phyloP scores from a whole-genome alignment of 2,113 vertebrate genomes.

The Epinephelus cyanopodus region DNA sequence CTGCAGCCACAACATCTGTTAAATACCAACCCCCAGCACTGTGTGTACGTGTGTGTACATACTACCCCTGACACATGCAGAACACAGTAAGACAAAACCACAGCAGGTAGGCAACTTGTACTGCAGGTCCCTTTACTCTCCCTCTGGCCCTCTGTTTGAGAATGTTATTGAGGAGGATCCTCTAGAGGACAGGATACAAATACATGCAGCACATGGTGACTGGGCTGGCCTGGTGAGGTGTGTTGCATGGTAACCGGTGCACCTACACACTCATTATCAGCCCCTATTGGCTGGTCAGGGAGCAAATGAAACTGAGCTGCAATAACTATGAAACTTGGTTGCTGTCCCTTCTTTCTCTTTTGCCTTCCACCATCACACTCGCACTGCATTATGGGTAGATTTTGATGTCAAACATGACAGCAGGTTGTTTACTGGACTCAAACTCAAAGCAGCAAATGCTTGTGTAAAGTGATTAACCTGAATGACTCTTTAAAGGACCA shows the following conservation, averaged over 20 bases:
- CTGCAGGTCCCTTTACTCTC: conserved; percentile 11
- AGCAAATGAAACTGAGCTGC: conserved; percentile 10
- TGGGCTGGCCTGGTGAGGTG: neutral
- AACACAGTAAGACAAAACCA: conserved; percentile 42
- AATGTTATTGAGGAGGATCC: conserved; percentile 49
- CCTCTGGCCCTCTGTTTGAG: conserved; percentile 43
- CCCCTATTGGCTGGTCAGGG: neutral
- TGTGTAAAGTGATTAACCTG: conserved; percentile 17
- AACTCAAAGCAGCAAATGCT: neutral
- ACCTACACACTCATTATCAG: conserved; percentile 20
- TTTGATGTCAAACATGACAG: neutral
- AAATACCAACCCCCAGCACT: conserved; percentile 30
- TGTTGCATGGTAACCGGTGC: conserved; percentile 34
- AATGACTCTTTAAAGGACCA: conserved; percentile 9
- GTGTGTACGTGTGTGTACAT: conserved; percentile 4
- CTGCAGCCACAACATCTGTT: conserved; percentile 63
- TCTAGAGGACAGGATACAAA: conserved; percentile 27
- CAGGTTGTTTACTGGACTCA: conserved; percentile 18
- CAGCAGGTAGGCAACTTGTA: conserved; percentile 22
- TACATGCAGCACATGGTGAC: neutral
- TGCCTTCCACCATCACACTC: neutral
- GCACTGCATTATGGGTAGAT: neutral
- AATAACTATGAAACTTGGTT: neutral
- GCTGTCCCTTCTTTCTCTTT: neutral
- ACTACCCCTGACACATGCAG: conserved; percentile 30